Evolutionary conservation across 2,888 invertebrate genomes (phyloP), one percentile per base, ranked within the genome.

Genomic region (Eurytoma californica): DNA sequence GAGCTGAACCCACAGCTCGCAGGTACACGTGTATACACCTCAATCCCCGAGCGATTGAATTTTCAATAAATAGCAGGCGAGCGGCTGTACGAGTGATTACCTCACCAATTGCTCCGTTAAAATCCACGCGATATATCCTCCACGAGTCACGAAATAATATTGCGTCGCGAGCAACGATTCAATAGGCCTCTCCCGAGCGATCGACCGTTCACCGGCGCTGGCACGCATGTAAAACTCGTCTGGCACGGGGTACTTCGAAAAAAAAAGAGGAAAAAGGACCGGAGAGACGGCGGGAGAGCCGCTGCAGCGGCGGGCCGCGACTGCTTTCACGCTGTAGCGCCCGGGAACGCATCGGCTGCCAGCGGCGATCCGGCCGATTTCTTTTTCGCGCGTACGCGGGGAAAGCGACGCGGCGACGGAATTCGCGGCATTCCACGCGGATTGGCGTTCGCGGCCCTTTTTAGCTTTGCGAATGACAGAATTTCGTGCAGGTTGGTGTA

Each of bases 281-380:
- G 39, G 39, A 39, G 9, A 39, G 39, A 39, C 7, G 39, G 39
- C 39, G 39, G 39, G 39, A 39, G 39, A 39, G 39, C 39, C 9
- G 39, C 39, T 9, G 7, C 39, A 30, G 30, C 39, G 9, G 24
- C 39, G 39, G 39, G 66, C 16, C 20, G n/a, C 68, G 20, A n/a
- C 67, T 57, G 72, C 72, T 72, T 72, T 72, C 72, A 72, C 72
- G 61, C 61, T 72, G 72, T 72, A 53, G 67, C 67, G 58, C 16
- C 16, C 18, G 30, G 14, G 63, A 24, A 39, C 70, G 49, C 58
- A 60, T 60, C 39, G 58, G 58, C 24, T 24, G 61, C 30, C 66
- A 16, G 20, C 14, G 30, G 60, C 60, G 30, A 63, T 63, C 47
- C 51, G 55, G 51, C 24, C 51, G 67, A 60, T 67, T 74, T 74